Evolutionary conservation across 1,140 invertebrate genomes (phyloP), one percentile per base, ranked within the genome.

Genomic region (Dendroctonus ponderosae): DNA sequence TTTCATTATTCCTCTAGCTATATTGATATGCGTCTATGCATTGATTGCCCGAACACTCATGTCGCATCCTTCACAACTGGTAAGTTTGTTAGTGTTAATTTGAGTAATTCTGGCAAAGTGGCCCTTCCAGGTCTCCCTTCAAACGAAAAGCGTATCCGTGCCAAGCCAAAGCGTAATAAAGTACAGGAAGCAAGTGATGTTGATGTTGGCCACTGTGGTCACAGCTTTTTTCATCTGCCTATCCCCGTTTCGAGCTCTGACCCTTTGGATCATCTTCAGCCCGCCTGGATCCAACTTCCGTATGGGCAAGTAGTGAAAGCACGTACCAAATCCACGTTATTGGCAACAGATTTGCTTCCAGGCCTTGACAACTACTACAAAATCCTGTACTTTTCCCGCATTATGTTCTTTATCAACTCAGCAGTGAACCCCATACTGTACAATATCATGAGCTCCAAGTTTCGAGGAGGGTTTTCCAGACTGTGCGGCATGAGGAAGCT

Each of bases 371-470:
- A 83, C 7, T 96, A 92, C 80, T 94, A 92, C 79, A 90, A 88
- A 75, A 81, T 96, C 53, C 83, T 96, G 8, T 94, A 92, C 79
- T 90, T 94, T 79, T 91, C 87, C 72, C 85, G 92, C 51, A 85
- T 94, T 38, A 91, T 95, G 89, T 79, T 93, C 12, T 94, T 95
- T 79, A 83, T 94, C 14, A 94, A 95, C 76, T 94, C 92, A 5
- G 91, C 92, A 37, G 87, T 94, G 62, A 96, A 95, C 80, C 93
- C 93, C 5, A 92, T 95, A 70, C 82, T 95, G 11, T 95, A 96
- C 79, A 92, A 92, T 77, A 82, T 93, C 9, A 93, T 93, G 89
- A 94, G 91, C n/a, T 92, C 91, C 0, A 95, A 94, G 79, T 96
- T 95, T 80, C 84, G 93, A 8, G 86, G 88, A 12, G 92, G 91